These are phyloP conservation scores for Diplazon laetatorius DNA, from an alignment of 2,888 invertebrate genomes.

Conservation along the genomic window DNA sequence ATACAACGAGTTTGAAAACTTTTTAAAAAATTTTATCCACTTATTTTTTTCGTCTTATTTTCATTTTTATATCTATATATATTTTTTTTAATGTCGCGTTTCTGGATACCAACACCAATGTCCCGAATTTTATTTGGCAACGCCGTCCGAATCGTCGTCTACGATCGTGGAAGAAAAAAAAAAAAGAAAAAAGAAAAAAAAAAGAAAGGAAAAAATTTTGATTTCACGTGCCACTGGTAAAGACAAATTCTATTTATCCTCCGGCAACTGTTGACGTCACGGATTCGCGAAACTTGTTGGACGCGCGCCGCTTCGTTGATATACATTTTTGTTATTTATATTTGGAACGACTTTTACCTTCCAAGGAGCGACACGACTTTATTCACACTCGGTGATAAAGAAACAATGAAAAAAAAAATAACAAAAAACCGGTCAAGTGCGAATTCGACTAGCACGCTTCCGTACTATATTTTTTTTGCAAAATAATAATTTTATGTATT, in stretches of 20 bases:
- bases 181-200: no score
- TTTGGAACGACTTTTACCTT: constrained; percentile 8
- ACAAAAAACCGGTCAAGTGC: no score
- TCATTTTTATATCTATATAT: no score
- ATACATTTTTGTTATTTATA: constrained; percentile 25
- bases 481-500: not conserved
- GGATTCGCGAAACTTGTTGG: constrained; percentile 14
- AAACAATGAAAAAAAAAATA: not conserved
- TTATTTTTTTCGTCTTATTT: constrained; percentile 7
- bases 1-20: not conserved
- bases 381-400: no score
- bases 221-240: not conserved
- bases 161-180: no score
- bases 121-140: constrained; percentile 24
- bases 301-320: not conserved
- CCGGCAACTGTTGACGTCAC: constrained; percentile 8
- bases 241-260: constrained; percentile 27
- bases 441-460: no score
- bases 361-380: not conserved
- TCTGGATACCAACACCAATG: not conserved
- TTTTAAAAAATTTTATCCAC: not conserved
- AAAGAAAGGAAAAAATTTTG: constrained; percentile 11
- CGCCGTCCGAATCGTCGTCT: not conserved
- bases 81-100: not conserved
- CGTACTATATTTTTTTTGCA: no score